Percentiles rank a stretch among this genome's conserved stretches.
These are phyloP conservation scores for Bos indicus DNA, from an alignment of 2,113 vertebrate species.

Conservation along the genomic window DNA sequence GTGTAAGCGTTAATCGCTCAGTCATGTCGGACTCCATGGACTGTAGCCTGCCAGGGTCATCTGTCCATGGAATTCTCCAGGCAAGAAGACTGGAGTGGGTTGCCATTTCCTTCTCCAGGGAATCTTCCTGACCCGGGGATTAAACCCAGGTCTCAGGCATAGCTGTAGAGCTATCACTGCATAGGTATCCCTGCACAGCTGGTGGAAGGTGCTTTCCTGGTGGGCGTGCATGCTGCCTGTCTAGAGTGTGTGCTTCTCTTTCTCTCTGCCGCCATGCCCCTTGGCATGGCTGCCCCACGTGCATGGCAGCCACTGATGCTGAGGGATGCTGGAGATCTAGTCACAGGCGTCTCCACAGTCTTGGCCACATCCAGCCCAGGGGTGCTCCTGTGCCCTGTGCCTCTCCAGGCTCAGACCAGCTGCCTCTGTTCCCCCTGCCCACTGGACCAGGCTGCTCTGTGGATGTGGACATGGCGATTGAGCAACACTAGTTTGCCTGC, in stretches of 20 bases:
- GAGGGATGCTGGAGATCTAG: not conserved
- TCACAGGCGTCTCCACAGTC: not conserved
- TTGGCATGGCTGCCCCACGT: rapidly evolving
- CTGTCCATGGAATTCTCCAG: not conserved
- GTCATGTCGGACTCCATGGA: not conserved
- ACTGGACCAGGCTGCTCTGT: not conserved
- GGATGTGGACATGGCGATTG: rapidly evolving
- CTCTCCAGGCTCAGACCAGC: not conserved
- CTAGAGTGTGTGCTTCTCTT: not conserved
- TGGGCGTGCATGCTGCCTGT: not conserved
- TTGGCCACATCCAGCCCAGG: rapidly evolving
- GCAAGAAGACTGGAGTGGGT: not conserved
- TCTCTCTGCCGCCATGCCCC: not conserved
- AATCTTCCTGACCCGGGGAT: not conserved
- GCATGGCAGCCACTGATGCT: not conserved
- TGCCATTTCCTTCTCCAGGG: not conserved
- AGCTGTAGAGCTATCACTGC: not conserved
- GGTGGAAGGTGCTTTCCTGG: not conserved
- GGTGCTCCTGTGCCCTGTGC: not conserved
- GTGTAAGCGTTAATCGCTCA: not conserved
- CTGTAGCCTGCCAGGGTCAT: not conserved
- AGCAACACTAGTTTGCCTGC: not conserved
- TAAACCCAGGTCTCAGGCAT: not conserved
- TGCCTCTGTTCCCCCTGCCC: not conserved
- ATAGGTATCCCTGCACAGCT: not conserved